Percentiles rank a stretch among this genome's conserved stretches.
phyloP scores from a whole-genome alignment of 2,113 vertebrate genomes.

The Thamnaconus septentrionalis region DNA sequence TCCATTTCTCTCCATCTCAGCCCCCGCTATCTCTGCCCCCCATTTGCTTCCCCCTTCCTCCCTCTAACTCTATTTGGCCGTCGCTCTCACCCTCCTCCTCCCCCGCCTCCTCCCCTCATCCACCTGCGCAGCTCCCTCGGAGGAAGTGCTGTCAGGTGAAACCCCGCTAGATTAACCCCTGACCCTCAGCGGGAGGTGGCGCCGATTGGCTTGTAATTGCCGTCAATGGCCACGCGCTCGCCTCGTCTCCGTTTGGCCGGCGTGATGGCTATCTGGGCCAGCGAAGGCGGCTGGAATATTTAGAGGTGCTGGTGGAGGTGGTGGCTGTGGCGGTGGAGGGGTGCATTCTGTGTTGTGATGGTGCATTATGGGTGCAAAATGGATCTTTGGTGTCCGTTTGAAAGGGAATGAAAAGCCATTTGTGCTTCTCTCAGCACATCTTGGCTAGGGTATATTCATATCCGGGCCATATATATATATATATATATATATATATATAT shows the following conservation, averaged over 20 bases:
- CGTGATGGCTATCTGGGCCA: slow-evolving; percentile 38
- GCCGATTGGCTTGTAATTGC: slow-evolving; percentile 61
- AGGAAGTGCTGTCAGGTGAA: slow-evolving; percentile 53
- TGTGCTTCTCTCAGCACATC: slow-evolving; percentile 51
- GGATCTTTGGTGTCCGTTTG: slow-evolving; percentile 40
- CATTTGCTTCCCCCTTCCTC: slow-evolving; percentile 35
- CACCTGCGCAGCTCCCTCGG: slow-evolving; percentile 1
- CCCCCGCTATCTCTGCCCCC: slow-evolving; percentile 48
- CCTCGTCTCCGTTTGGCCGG: slow-evolving; percentile 14
- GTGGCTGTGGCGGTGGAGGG: slow-evolving; percentile 6
- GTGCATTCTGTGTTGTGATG: slow-evolving; percentile 54
- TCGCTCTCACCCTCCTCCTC: slow-evolving; percentile 8
- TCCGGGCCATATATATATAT: slow-evolving; percentile 11
- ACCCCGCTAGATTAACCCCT: slow-evolving; percentile 59
- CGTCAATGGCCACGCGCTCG: slow-evolving; percentile 24
- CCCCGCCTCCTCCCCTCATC: slow-evolving; percentile 9
- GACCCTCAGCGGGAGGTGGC: slow-evolving; percentile 49
- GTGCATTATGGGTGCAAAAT: slow-evolving; percentile 45
- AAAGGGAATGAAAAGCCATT: slow-evolving; percentile 52
- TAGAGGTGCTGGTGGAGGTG: background rate
- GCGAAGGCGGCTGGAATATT: slow-evolving; percentile 10
- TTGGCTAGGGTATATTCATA: slow-evolving; percentile 21
- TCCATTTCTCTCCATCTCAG: slow-evolving; percentile 38
- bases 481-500: background rate
- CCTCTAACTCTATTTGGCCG: slow-evolving; percentile 37